Evolutionary conservation across 2,888 invertebrate genomes (phyloP), one percentile per base, ranked within the genome.

Genomic region (Hoplodrina blanda): DNA sequence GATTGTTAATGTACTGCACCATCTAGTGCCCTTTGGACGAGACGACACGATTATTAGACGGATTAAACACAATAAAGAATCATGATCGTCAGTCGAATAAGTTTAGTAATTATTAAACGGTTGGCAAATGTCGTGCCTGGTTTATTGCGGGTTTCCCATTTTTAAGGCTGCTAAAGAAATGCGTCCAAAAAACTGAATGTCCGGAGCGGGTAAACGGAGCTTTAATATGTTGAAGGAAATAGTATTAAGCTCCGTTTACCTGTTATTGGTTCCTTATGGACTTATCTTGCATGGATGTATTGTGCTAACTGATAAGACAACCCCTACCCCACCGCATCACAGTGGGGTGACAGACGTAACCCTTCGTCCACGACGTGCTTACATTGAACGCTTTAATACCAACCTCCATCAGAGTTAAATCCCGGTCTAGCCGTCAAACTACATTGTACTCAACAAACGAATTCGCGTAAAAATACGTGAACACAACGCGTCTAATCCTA

Each of bases 331-430:
- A 6, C n/a, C 15, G 37, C 15, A 20, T 59, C 66, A 50, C 17
- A 44, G 33, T 20, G 54, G 62, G 50, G 54, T 74, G n/a, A 46
- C n/a, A 15, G 55, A 20, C 30, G 44, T 10, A 61, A 50, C 49
- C 49, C 25, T 55, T 15, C 8, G 19, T 19, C 33, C 33, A 30
- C 62, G 44, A 20, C 49, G 41, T 25, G 46, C 56, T 46, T 49
- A 33, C 11, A 53, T 46, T 37, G 65, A 72, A 55, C 30, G 49
- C 25, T 63, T 62, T 72, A 67, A 62, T 55, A 54, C 53, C 54
- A 52, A 65, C 77, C 79, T 62, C 63, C 61, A 54, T 77, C 79
- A 77, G 46, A 78, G 74, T 69, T 54, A 73, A 73, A 78, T 78
- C 66, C 78, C n/a, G 46, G 57, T 73, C 61, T 41, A 65, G 52